These are phyloP conservation scores for Philonicus albiceps DNA, from an alignment of 2,888 invertebrate species.

Conservation along the genomic window DNA sequence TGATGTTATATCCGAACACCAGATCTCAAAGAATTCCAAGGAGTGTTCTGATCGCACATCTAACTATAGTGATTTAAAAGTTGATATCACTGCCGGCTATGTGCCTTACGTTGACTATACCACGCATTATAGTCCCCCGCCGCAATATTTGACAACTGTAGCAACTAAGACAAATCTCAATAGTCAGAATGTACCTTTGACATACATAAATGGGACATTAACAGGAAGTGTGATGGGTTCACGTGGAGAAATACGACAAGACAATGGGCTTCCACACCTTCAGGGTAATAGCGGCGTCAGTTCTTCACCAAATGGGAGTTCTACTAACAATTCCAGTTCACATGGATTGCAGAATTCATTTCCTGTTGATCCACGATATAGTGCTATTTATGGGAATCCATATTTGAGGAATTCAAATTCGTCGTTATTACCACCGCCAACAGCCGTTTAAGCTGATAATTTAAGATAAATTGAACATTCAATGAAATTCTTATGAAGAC, in stretches of 20 bases:
- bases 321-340: slow-evolving; percentile 30
- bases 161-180: slow-evolving; percentile 43
- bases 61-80: slow-evolving; percentile 90
- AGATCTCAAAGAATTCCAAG: slow-evolving; percentile 57
- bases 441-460: slow-evolving; percentile 59
- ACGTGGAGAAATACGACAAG: slow-evolving; percentile 53
- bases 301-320: slow-evolving; percentile 60
- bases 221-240: slow-evolving; percentile 61
- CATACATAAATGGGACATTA: slow-evolving; percentile 60
- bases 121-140: slow-evolving; percentile 88
- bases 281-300: slow-evolving; percentile 59
- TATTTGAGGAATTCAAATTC: slow-evolving; percentile 76
- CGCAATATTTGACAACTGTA: slow-evolving; percentile 60
- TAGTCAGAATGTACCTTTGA: slow-evolving; percentile 56
- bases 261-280: slow-evolving; percentile 62
- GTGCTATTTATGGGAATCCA: slow-evolving; percentile 89
- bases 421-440: slow-evolving; percentile 68
- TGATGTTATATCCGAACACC: slow-evolving; percentile 64
- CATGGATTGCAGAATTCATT: slow-evolving; percentile 51
- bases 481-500: slow-evolving; percentile 33
- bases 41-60: slow-evolving; percentile 87
- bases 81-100: slow-evolving; percentile 78
- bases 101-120: slow-evolving; percentile 86
- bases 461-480: not conserved
- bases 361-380: slow-evolving; percentile 82